A percentile compares a stretch with the other conserved stretches of the same genome.
Evolutionary conservation across 2,888 invertebrate species (phyloP).

Genomic region (Apoda limacodes): DNA sequence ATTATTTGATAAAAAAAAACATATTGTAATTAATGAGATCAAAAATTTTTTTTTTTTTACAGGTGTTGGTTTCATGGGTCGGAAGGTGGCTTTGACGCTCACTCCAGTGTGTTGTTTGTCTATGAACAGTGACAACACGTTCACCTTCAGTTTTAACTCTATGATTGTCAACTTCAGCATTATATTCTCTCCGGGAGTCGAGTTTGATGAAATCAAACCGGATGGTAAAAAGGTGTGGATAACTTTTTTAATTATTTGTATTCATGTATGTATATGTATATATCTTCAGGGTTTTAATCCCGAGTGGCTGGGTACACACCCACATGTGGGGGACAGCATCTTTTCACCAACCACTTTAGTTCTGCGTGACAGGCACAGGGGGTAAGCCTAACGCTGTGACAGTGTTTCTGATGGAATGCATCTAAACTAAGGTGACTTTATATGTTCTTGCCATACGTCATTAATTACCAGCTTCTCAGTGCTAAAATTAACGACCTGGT

Average conservation of each 20-base stretch:
- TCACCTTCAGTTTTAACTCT: constrained; percentile 24
- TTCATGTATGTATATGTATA: no score
- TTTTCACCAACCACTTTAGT: background rate
- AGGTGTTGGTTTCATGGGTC: constrained; percentile 21
- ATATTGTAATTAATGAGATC: background rate
- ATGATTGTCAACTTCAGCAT: constrained; percentile 18
- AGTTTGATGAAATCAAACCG: constrained; percentile 42
- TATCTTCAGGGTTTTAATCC: no score
- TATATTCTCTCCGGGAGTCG: constrained; percentile 29
- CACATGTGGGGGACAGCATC: background rate
- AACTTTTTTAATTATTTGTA: no score
- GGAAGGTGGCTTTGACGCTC: constrained; percentile 24
- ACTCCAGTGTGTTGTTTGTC: constrained; percentile 20
- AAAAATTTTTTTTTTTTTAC: background rate
- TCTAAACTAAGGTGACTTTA: no score
- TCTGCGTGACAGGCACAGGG: no score
- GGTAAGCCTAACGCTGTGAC: no score
- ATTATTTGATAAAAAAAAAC: no score
- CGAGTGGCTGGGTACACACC: no score
- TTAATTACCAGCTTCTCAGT: no score
- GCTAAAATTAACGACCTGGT: no score
- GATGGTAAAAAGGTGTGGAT: constrained; percentile 38
- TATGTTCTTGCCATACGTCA: no score
- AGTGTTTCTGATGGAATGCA: no score
- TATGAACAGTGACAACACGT: constrained; percentile 21